These are phyloP conservation scores for Dendrocincla tyrannina DNA, from an alignment of 2,797 vertebrate species.

Conservation along the genomic window DNA sequence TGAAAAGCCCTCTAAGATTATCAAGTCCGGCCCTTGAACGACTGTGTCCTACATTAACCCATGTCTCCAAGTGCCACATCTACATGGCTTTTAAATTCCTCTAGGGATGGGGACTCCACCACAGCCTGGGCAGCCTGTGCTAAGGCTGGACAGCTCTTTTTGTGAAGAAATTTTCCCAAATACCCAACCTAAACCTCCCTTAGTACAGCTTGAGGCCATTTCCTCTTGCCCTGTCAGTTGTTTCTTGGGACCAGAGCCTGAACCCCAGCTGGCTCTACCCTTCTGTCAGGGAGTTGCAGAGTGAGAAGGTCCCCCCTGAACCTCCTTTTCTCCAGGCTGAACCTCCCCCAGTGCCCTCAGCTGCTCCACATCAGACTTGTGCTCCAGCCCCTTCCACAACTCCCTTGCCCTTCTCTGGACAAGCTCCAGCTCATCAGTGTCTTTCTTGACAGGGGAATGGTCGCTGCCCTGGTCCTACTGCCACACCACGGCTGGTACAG, in stretches of 20 bases:
- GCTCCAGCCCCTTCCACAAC: not conserved
- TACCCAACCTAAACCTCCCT: not conserved
- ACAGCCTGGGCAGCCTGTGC: not conserved
- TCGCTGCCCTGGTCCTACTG: not conserved
- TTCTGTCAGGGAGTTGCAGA: not conserved
- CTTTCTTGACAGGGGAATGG: not conserved
- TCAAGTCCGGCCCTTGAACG: not conserved
- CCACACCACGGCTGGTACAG: not conserved
- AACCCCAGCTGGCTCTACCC: fast-evolving
- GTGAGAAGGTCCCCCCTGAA: not conserved
- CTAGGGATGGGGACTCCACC: not conserved
- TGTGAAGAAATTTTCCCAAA: not conserved
- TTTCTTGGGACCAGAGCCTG: not conserved
- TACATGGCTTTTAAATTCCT: not conserved
- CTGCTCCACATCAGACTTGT: not conserved
- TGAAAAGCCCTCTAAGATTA: not conserved
- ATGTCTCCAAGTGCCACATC: not conserved
- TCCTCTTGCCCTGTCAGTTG: not conserved
- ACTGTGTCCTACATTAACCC: not conserved
- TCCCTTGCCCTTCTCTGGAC: not conserved
- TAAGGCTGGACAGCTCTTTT: not conserved
- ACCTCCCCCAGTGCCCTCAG: not conserved
- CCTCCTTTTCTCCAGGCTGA: not conserved
- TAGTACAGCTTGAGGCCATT: not conserved
- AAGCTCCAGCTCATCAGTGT: not conserved